These are phyloP conservation scores for Tapirus indicus DNA, from an alignment of 2,797 vertebrate genomes.

Conservation along the genomic window DNA sequence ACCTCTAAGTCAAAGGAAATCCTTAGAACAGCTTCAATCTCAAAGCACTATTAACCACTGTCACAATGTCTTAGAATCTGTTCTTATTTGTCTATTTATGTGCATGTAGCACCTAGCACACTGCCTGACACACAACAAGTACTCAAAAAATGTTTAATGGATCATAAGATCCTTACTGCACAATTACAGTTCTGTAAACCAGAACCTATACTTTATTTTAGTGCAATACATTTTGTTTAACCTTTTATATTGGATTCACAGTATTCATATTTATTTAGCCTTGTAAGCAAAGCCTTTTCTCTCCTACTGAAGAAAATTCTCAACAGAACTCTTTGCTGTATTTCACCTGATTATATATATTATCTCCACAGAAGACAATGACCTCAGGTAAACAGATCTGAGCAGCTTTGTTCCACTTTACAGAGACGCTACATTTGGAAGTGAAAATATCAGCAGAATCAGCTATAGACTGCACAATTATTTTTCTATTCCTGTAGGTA, in stretches of 20 bases:
- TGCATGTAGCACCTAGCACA: neutral
- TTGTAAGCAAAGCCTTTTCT: neutral
- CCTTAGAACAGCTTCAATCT: neutral
- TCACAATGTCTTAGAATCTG: neutral
- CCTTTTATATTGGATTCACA: neutral
- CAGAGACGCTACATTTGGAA: neutral
- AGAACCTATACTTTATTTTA: conserved; percentile 32
- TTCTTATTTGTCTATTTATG: neutral
- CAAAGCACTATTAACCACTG: neutral
- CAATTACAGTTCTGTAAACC: neutral
- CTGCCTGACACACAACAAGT: neutral
- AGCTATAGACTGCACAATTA: neutral
- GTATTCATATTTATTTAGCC: conserved; percentile 16
- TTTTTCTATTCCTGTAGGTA: neutral
- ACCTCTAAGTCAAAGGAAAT: neutral
- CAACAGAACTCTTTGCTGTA: neutral
- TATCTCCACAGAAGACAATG: neutral
- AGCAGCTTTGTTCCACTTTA: neutral
- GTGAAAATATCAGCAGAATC: conserved; percentile 38
- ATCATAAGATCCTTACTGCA: neutral
- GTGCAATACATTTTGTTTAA: neutral
- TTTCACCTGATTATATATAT: neutral
- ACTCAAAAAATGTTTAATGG: neutral
- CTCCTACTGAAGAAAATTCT: conserved; percentile 2
- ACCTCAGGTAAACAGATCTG: neutral